Evolutionary conservation across 2,113 vertebrate species (phyloP).

Genomic region (Ochotona princeps): DNA sequence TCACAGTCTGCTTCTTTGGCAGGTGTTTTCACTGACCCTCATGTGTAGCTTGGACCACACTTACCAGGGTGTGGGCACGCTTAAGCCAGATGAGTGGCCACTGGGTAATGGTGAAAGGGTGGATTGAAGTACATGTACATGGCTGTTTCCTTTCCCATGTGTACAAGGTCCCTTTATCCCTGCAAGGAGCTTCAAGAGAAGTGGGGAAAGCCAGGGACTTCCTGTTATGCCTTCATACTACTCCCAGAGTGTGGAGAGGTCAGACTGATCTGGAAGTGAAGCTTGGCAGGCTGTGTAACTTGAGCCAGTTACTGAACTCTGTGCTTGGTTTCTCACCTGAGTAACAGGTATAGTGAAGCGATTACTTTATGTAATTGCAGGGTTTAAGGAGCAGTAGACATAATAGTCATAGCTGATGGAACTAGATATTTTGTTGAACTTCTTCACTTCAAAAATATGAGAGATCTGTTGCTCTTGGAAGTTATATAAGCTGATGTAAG

Average conservation of each 20-base stretch:
- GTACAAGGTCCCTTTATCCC: not conserved
- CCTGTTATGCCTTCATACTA: not conserved
- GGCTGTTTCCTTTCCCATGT: not conserved
- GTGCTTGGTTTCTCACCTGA: not conserved
- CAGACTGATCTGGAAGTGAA: not conserved
- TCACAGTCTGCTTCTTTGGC: not conserved
- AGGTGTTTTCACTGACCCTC: not conserved
- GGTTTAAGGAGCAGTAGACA: not conserved
- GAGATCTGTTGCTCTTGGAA: not conserved
- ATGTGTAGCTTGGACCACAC: not conserved
- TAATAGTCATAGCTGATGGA: not conserved
- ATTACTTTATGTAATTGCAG: not conserved
- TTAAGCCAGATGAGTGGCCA: not conserved
- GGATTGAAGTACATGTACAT: not conserved
- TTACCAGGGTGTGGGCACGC: not conserved
- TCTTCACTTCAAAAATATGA: constrained; percentile 25
- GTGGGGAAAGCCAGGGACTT: not conserved
- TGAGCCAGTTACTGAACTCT: too few relatives aligned
- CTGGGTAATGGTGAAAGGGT: not conserved
- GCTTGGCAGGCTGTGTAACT: not conserved
- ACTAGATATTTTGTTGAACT: not conserved
- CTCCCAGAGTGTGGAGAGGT: not conserved
- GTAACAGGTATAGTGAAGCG: not conserved
- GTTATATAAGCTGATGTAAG: not conserved
- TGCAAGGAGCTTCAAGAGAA: not conserved